Base-by-base conservation (phyloP, 2,113 vertebrate species). In the Taurulus bubalis region DNA sequence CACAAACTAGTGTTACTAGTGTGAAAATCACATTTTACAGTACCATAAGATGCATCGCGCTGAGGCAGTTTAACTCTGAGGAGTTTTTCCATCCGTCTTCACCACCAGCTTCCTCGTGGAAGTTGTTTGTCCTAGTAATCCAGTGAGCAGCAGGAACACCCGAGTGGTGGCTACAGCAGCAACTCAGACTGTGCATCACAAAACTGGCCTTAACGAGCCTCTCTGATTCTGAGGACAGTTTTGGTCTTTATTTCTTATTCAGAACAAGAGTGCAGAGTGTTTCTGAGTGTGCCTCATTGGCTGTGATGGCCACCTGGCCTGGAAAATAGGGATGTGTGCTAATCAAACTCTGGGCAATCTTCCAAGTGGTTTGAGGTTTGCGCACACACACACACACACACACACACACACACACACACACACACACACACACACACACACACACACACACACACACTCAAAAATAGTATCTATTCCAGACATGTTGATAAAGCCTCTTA, bases 401-500 rank as follows among this genome's bases (percentile, higher is more conserved):
- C 34, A 71, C 68, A 71, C 45, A 79, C 40, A 32, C 14, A 40
- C 38, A 40, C 38, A 70, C 68, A 73, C 45, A 68, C 76, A 66
- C 76, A 34, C 34, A 34, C 34, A 71, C 68, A 71, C 45, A 79
- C 40, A 68, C 76, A 62, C 14, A 40, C 38, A 40, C 38, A 70
- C 68, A 73, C 45, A 68, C 76, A 66, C 76, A 34, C 34, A 34
- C 34, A 71, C 68, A 71, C 45, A 79, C 40, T 75, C 75, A 70
- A 69, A 90, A 87, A 83, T 36, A 80, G 91, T 77, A 69, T 79
- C 85, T 80, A 83, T 88, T 81, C 82, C 62, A 86, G 84, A 79
- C 86, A 87, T 79, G 80, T 75, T 89, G 74, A 86, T 90, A 90
- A 93, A 94, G 88, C 92, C 87, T 93, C 93, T 94, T 93, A 93